A percentile compares a stretch with the other conserved stretches of the same genome.
phyloP scores from a whole-genome alignment of 2,888 invertebrate species.

The Cerastoderma edule region DNA sequence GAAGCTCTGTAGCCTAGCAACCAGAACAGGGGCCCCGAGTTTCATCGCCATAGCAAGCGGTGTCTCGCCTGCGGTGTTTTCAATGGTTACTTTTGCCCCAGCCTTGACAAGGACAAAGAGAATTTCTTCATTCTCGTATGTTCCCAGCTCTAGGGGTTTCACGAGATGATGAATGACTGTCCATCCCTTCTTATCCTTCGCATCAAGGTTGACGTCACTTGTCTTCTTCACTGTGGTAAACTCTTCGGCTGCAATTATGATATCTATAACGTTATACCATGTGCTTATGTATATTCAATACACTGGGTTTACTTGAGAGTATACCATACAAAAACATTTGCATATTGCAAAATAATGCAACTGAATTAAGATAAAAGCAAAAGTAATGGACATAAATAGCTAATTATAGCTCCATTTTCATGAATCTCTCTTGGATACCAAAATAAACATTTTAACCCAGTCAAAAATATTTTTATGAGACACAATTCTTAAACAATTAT shows the following conservation, averaged over 20 bases:
- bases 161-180: constrained; percentile 83
- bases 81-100: constrained; percentile 77
- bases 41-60: constrained; percentile 76
- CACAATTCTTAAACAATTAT: no score
- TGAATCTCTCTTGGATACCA: no score
- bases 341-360: no score
- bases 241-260: constrained; percentile 54
- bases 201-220: constrained; percentile 76
- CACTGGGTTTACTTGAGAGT: no score
- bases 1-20: constrained; percentile 72
- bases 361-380: no score
- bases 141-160: constrained; percentile 80
- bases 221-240: constrained; percentile 70
- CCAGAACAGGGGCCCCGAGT: constrained; percentile 71
- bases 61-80: constrained; percentile 77
- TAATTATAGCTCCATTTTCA: no score
- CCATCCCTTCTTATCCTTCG: constrained; percentile 81
- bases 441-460: no score
- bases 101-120: constrained; percentile 79
- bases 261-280: no score
- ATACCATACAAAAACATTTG: no score
- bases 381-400: no score
- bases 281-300: no score
- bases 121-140: constrained; percentile 83
- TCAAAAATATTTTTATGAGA: no score